A percentile compares a stretch with the other conserved stretches of the same genome.
Evolutionary conservation across 2,113 vertebrate species (phyloP).

Genomic region (Hemicordylus capensis): DNA sequence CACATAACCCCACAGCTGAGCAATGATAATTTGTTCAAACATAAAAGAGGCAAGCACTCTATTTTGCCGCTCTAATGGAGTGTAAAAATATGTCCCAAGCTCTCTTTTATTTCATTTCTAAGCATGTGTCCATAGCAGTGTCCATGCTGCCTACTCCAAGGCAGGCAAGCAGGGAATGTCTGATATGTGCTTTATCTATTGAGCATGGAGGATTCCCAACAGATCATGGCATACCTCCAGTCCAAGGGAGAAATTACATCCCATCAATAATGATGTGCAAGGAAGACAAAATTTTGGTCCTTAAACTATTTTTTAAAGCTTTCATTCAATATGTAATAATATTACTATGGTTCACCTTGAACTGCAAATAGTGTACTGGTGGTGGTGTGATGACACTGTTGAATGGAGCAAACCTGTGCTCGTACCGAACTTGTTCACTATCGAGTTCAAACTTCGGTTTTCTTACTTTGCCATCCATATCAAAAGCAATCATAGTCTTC

Average conservation of each 20-base stretch:
- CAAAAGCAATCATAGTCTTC: conserved; percentile 97
- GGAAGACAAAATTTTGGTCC: neutral
- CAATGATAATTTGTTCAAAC: neutral
- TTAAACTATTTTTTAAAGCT: neutral
- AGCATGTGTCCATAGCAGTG: too few relatives aligned
- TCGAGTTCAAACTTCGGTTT: conserved; percentile 98
- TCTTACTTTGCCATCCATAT: conserved; percentile 98
- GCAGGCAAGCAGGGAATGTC: neutral
- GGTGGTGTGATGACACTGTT: conserved; percentile 98
- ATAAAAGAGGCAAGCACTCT: neutral
- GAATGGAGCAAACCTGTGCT: conserved; percentile 98
- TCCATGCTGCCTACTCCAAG: neutral
- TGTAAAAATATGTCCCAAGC: neutral
- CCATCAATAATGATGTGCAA: neutral
- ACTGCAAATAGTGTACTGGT: conserved; percentile 96
- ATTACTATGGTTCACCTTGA: conserved; percentile 82
- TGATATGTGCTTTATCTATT: neutral
- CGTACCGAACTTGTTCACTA: conserved; percentile 97
- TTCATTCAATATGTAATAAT: neutral
- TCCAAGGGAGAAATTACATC: neutral
- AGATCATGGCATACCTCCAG: neutral
- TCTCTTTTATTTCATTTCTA: neutral
- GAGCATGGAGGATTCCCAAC: neutral
- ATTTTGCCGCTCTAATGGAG: neutral
- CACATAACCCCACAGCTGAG: neutral